Percentiles rank a stretch among this genome's conserved stretches.
Conservation (phyloP, 2,797 vertebrate genomes). For the Falco rusticolus region DNA sequence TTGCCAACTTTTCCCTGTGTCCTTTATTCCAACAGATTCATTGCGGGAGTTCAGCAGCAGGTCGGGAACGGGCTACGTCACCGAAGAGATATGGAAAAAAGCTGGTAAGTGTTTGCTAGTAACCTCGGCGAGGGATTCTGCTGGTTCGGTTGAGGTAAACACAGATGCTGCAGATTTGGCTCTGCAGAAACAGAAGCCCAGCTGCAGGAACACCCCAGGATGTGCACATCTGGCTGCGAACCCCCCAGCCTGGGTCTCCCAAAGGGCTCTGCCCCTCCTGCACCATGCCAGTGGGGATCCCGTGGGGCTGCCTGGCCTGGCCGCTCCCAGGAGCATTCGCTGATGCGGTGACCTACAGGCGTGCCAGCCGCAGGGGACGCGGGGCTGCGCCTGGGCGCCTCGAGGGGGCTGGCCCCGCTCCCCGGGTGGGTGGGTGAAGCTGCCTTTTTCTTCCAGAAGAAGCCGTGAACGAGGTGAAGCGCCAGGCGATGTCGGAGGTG, state of each 20-base stretch:
- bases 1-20: constrained; percentile 22
- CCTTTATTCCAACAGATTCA: constrained; percentile 81
- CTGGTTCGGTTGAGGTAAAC: rapidly evolving
- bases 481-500: constrained; percentile 98
- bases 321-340: rapidly evolving
- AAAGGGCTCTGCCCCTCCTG: neutral
- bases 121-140: neutral
- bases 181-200: neutral
- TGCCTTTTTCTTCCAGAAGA: constrained; percentile 87
- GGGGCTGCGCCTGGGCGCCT: rapidly evolving
- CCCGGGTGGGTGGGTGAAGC: constrained; percentile 38
- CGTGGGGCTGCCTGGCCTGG: rapidly evolving
- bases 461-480: constrained; percentile 98
- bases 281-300: rapidly evolving
- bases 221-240: neutral
- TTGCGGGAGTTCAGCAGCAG: constrained; percentile 90
- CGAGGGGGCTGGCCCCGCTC: rapidly evolving
- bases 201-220: neutral
- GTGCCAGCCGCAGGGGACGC: rapidly evolving
- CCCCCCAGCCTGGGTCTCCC: neutral
- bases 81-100: constrained; percentile 99
- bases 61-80: constrained; percentile 91
- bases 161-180: neutral
- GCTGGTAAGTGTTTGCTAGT: constrained; percentile 84
- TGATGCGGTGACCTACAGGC: neutral